Percentiles rank a stretch among this genome's conserved stretches.
Conservation (phyloP, 2,888 invertebrate species). For the Apamea sordens region DNA sequence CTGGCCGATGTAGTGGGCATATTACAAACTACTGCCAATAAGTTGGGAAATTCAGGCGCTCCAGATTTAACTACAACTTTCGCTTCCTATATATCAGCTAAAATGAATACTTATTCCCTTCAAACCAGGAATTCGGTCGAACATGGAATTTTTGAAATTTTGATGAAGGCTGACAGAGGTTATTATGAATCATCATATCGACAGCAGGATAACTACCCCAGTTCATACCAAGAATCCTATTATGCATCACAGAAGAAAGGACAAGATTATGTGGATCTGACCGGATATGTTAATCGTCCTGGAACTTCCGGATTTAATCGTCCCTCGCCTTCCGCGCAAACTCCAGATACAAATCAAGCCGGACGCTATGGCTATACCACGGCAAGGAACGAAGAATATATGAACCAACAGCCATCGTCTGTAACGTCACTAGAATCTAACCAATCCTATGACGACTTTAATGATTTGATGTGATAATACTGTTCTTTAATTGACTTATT, state of each 20-base stretch:
- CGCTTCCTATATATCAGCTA: slow-evolving; percentile 47
- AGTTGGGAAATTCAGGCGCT: slow-evolving; percentile 40
- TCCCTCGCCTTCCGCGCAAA: slow-evolving; percentile 23
- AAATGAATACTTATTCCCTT: slow-evolving; percentile 49
- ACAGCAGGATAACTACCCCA: slow-evolving; percentile 25
- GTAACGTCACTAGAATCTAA: no score
- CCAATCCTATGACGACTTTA: no score
- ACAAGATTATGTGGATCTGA: slow-evolving; percentile 37
- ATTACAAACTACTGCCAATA: slow-evolving; percentile 49
- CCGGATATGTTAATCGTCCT: neutral
- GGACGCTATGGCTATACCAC: neutral
- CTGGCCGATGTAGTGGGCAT: slow-evolving; percentile 43
- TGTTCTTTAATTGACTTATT: no score
- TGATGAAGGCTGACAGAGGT: slow-evolving; percentile 52
- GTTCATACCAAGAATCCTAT: slow-evolving; percentile 39
- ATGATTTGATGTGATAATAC: no score
- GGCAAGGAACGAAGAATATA: neutral
- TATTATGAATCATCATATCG: slow-evolving; percentile 43
- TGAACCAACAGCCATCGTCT: no score
- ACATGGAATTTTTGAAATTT: slow-evolving; percentile 53
- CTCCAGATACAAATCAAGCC: slow-evolving; percentile 37
- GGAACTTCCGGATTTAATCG: neutral
- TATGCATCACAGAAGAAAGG: slow-evolving; percentile 33
- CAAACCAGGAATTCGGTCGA: slow-evolving; percentile 36
- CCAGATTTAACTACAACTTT: slow-evolving; percentile 47